A percentile compares a stretch with the other conserved stretches of the same genome.
Conservation (phyloP, 2,888 invertebrate genomes). For the Andrena bicolor region DNA sequence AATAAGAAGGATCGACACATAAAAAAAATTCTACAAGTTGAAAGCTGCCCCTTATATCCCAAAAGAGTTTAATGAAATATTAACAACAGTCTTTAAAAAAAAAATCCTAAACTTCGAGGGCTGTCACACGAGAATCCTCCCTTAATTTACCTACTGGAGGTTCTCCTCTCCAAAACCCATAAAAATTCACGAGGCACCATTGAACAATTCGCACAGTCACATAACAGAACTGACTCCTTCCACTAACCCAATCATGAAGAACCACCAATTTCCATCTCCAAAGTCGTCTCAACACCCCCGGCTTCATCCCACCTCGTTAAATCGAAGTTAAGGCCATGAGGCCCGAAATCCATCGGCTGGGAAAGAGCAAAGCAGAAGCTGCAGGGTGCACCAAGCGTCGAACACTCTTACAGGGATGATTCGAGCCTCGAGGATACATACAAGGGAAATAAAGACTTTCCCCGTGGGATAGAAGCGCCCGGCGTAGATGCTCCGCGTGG, state of each 20-base stretch:
- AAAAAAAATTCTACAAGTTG: too few relatives aligned
- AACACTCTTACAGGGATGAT: not conserved
- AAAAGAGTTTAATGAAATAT: too few relatives aligned
- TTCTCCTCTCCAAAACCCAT: too few relatives aligned
- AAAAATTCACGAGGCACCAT: too few relatives aligned
- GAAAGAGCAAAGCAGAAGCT: not conserved
- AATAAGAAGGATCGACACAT: too few relatives aligned
- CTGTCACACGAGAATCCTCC: too few relatives aligned
- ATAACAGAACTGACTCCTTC: not conserved
- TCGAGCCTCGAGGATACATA: slow-evolving; percentile 1
- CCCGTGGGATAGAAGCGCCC: slow-evolving; percentile 13
- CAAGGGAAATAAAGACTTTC: slow-evolving; percentile 14
- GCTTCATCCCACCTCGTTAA: not conserved
- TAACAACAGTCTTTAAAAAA: too few relatives aligned
- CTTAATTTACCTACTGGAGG: too few relatives aligned
- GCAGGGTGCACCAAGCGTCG: not conserved
- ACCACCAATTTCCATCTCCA: not conserved
- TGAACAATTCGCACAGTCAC: too few relatives aligned
- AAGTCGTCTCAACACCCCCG: not conserved
- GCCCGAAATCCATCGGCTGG: not conserved
- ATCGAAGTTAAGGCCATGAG: not conserved
- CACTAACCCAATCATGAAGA: not conserved
- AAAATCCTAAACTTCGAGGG: too few relatives aligned
- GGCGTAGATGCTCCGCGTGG: not conserved
- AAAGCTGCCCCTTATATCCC: too few relatives aligned